phyloP scores from a whole-genome alignment of 1,140 invertebrate genomes.

The Metaphire vulgaris region DNA sequence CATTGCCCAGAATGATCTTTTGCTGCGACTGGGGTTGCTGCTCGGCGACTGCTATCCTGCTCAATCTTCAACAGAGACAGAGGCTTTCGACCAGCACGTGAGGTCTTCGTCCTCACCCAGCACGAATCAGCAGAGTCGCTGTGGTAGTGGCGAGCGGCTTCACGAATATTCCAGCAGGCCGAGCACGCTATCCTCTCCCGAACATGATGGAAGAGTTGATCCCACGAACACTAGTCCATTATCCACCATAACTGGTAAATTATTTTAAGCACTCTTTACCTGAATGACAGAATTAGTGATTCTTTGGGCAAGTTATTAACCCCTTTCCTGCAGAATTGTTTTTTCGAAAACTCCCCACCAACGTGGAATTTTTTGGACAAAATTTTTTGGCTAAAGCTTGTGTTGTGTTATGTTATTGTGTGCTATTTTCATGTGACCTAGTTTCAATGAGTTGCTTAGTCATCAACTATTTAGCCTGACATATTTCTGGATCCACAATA shows the following conservation, averaged over 20 bases:
- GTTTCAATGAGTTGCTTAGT: no score
- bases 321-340: no score
- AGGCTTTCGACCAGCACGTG: constrained; percentile 20
- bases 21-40: constrained; percentile 74
- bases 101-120: background rate
- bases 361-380: no score
- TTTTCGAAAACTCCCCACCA: no score
- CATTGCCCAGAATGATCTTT: constrained; percentile 64
- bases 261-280: no score
- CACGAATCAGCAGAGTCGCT: background rate
- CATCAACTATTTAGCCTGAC: no score
- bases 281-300: no score
- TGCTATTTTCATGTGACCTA: no score
- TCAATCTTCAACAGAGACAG: constrained; percentile 31
- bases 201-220: constrained; percentile 39
- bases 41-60: constrained; percentile 59
- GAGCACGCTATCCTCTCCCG: background rate
- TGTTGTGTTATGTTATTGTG: no score
- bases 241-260: constrained; percentile 79
- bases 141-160: background rate
- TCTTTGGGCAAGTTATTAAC: no score
- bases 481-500: no score
- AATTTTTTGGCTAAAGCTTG: no score
- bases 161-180: background rate
- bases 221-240: constrained; percentile 78